Percentiles rank a stretch among this genome's conserved stretches.
Evolutionary conservation across 2,797 vertebrate species (phyloP).

Genomic region (Chelonia mydas): DNA sequence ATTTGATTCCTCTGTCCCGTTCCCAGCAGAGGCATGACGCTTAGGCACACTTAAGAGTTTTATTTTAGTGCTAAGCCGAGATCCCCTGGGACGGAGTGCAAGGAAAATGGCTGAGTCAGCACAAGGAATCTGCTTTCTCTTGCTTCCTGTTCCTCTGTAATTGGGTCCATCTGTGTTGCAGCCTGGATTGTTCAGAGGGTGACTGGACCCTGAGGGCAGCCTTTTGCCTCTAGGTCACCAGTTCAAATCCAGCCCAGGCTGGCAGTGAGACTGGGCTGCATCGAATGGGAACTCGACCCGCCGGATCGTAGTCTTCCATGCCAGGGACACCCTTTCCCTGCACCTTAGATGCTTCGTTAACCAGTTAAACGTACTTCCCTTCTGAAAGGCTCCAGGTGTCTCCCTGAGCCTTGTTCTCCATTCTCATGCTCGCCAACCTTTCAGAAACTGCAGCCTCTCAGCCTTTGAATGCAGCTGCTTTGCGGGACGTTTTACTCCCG

Average conservation of each 20-base stretch:
- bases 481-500: slow-evolving; percentile 69
- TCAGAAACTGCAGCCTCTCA: fast-evolving
- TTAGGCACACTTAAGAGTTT: neutral
- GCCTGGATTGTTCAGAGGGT: neutral
- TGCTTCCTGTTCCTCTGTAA: neutral
- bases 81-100: neutral
- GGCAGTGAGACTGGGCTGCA: neutral
- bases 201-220: neutral
- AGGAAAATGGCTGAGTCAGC: neutral
- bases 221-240: neutral
- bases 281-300: fast-evolving
- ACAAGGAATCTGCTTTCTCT: neutral
- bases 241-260: neutral
- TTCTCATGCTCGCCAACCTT: neutral
- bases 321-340: fast-evolving
- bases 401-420: neutral
- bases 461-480: neutral
- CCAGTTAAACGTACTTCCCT: neutral
- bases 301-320: fast-evolving
- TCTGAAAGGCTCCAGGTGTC: neutral
- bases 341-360: neutral
- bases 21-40: neutral
- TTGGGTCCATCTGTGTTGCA: neutral
- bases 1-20: neutral
- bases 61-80: neutral